phyloP scores from a whole-genome alignment of 1,140 invertebrate species.

The Schmidtea mediterranea region DNA sequence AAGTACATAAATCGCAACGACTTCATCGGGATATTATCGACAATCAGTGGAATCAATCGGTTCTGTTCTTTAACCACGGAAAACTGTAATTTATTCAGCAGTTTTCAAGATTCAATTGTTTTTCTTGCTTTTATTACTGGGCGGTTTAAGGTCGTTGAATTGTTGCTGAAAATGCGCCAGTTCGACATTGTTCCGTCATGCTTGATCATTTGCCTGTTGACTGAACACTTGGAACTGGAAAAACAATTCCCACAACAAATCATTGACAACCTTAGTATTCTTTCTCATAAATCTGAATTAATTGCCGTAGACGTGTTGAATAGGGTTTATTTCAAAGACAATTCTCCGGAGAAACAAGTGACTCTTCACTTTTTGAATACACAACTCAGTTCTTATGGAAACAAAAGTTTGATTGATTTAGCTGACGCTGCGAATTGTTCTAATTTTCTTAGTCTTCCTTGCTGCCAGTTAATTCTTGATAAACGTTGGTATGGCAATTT shows the following conservation, averaged over 20 bases:
- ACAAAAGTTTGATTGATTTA: not conserved
- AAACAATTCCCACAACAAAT: too few species aligned
- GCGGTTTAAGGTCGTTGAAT: not conserved
- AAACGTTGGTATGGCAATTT: not conserved
- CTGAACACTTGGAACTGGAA: too few species aligned
- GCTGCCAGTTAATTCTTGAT: conserved; percentile 4
- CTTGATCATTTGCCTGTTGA: not conserved
- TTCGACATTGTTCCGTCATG: conserved; percentile 3
- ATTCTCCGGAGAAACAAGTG: not conserved
- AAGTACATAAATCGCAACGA: not conserved
- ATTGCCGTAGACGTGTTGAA: conserved; percentile 1
- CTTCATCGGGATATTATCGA: not conserved
- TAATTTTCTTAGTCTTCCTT: not conserved
- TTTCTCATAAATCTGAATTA: not conserved
- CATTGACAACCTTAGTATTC: not conserved
- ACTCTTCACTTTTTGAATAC: not conserved
- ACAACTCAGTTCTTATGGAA: not conserved
- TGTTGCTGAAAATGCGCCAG: conserved; percentile 2
- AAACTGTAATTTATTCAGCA: not conserved
- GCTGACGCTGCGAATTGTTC: not conserved
- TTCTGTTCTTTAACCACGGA: not conserved
- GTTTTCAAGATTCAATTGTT: not conserved
- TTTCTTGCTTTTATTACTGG: conserved; percentile 1
- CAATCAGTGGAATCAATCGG: not conserved
- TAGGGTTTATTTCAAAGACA: conserved; percentile 4